Conservation (phyloP, 2,113 vertebrate genomes). For the Mohoua ochrocephala region DNA sequence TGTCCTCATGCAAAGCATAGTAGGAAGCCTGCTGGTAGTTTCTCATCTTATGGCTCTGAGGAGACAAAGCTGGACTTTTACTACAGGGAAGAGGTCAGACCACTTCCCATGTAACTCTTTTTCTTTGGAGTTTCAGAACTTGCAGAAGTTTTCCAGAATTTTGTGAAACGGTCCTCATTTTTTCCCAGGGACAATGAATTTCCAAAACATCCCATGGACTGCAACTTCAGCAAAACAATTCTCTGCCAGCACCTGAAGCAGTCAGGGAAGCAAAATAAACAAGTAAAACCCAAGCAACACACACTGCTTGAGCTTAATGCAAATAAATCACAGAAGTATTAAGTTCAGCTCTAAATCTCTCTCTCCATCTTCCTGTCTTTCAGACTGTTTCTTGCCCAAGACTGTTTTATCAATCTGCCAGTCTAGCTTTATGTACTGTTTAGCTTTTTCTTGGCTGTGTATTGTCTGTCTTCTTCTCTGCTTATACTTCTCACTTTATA, state of each 20-base stretch:
- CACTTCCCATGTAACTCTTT: background rate
- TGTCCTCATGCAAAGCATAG: background rate
- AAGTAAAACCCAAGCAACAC: conserved; percentile 3
- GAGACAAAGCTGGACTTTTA: background rate
- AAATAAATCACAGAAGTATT: conserved; percentile 23
- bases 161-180: background rate
- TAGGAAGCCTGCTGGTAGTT: background rate
- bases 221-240: background rate
- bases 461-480: background rate
- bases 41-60: background rate
- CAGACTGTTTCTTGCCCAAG: background rate
- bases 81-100: background rate
- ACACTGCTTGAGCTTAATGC: conserved; percentile 9
- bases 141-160: background rate
- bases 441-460: background rate
- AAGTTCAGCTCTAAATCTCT: conserved; percentile 13
- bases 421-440: background rate
- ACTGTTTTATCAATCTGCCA: background rate
- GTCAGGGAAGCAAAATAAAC: conserved; percentile 28
- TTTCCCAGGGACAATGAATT: background rate
- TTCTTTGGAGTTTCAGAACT: background rate
- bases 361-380: background rate
- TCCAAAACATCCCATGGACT: background rate
- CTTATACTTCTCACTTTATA: background rate
- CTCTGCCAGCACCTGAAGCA: conserved; percentile 11